Conservation (phyloP, 2,113 vertebrate genomes). For the Blennius ocellaris region DNA sequence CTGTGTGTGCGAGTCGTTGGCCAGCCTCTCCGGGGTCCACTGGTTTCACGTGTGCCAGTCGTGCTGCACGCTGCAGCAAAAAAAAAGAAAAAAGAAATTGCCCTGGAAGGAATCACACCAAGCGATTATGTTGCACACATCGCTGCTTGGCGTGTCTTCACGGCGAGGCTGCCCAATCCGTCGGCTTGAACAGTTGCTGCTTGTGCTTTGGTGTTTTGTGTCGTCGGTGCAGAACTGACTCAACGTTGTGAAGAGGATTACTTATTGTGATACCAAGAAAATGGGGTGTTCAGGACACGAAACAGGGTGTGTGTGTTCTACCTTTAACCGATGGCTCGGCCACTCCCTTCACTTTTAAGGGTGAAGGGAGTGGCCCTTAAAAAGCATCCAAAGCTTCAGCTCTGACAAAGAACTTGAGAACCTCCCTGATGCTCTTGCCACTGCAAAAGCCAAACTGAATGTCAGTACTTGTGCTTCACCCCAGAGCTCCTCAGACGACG, state of each 20-base stretch:
- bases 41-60: conserved; percentile 30
- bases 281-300: conserved; percentile 59
- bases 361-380: conserved; percentile 27
- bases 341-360: conserved; percentile 55
- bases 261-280: conserved; percentile 72
- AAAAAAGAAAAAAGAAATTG: too few relatives aligned
- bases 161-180: not conserved
- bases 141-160: not conserved
- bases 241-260: conserved; percentile 59
- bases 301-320: conserved; percentile 69
- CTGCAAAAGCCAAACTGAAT: conserved; percentile 7
- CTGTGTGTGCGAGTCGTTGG: conserved; percentile 27
- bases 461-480: conserved; percentile 33
- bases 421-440: not conserved
- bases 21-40: not conserved
- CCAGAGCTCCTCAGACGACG: conserved; percentile 92
- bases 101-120: not conserved
- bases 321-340: conserved; percentile 57
- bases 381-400: not conserved
- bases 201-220: not conserved
- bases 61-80: too few relatives aligned
- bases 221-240: conserved; percentile 63
- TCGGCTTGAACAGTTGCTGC: not conserved
- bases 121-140: not conserved
- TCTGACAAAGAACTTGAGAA: conserved; percentile 10